These are phyloP conservation scores for Proteles cristata DNA, from an alignment of 2,113 vertebrate genomes.

Conservation along the genomic window DNA sequence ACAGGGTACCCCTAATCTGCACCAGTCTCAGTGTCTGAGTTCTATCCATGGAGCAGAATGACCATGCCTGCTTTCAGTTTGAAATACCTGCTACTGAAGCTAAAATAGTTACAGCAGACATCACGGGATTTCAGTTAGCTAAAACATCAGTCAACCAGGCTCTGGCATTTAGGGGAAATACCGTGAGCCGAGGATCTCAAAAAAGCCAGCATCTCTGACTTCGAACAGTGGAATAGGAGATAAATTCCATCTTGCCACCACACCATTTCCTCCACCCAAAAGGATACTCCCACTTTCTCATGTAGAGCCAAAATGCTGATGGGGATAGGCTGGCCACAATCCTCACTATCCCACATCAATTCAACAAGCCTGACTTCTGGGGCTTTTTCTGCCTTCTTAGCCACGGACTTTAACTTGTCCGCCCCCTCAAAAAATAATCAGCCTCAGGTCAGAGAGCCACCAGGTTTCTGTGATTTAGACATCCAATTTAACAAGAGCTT, in stretches of 20 bases:
- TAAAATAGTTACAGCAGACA: background rate
- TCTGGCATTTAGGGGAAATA: background rate
- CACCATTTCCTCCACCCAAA: accelerated
- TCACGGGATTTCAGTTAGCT: background rate
- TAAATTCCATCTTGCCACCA: too few species aligned
- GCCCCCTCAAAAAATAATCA: background rate
- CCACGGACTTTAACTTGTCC: background rate
- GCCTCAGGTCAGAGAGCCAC: background rate
- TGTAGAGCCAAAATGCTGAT: background rate
- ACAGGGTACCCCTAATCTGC: background rate
- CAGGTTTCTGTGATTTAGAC: background rate
- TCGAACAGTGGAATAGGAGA: background rate
- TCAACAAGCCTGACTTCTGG: background rate
- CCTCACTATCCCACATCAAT: background rate
- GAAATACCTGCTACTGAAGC: background rate
- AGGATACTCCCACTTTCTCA: background rate
- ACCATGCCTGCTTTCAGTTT: background rate
- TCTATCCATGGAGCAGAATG: background rate
- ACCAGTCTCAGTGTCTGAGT: background rate
- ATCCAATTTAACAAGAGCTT: background rate
- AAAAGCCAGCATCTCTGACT: background rate
- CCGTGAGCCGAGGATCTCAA: background rate
- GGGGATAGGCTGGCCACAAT: background rate
- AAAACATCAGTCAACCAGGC: background rate
- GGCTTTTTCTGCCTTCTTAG: background rate